Conservation (phyloP, 2,797 vertebrate genomes). For the Cynopterus sphinx region DNA sequence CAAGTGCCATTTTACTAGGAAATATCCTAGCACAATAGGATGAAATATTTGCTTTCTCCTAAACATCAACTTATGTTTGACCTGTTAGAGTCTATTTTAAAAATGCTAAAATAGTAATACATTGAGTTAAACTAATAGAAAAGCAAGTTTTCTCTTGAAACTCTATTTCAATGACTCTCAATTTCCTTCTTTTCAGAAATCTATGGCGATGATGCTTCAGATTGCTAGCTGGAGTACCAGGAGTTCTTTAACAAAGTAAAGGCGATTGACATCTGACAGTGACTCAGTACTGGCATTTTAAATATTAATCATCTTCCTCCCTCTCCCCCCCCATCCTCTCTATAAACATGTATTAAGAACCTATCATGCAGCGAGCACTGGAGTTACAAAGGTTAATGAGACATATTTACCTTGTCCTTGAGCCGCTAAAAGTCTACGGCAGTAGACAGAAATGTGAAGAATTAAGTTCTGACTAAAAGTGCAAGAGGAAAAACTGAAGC, state of each 20-base stretch:
- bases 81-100: background rate
- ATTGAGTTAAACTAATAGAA: background rate
- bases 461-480: background rate
- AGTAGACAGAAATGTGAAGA: conserved; percentile 34
- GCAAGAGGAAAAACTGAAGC: background rate
- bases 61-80: background rate
- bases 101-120: background rate
- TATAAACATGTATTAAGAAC: background rate
- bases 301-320: background rate
- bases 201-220: background rate
- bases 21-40: background rate
- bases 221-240: background rate
- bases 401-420: background rate
- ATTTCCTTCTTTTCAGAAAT: background rate
- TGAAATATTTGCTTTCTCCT: background rate
- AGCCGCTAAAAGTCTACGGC: background rate
- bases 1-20: background rate
- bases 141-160: background rate
- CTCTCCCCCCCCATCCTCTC: background rate
- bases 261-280: background rate
- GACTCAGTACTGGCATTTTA: background rate
- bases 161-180: background rate
- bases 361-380: background rate
- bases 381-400: background rate
- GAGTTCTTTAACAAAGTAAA: background rate